Percentiles rank a stretch among this genome's conserved stretches.
These are phyloP conservation scores for Erpornis zantholeuca DNA, from an alignment of 2,113 vertebrate species.

Conservation along the genomic window DNA sequence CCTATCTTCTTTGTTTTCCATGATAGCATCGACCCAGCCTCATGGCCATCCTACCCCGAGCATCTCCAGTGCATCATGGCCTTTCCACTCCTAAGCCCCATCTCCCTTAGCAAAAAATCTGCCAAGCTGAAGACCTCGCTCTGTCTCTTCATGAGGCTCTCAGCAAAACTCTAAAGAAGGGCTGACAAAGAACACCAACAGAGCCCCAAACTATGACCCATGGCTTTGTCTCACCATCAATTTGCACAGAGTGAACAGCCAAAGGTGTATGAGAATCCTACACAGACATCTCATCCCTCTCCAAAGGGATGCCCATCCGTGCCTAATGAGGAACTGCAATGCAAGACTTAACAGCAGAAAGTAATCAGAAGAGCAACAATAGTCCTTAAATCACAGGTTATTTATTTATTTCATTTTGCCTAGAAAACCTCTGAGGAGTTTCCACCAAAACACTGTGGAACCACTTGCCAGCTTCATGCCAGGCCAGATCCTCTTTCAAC, in stretches of 20 bases:
- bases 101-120: rapidly evolving
- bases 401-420: not conserved
- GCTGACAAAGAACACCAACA: not conserved
- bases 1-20: not conserved
- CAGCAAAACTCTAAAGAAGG: not conserved
- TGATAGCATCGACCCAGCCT: rapidly evolving
- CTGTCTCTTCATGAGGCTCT: not conserved
- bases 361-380: not conserved
- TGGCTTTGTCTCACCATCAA: not conserved
- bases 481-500: not conserved
- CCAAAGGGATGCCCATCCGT: not conserved
- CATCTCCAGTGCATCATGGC: rapidly evolving
- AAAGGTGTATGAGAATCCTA: rapidly evolving
- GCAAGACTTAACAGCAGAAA: not conserved
- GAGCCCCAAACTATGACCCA: not conserved
- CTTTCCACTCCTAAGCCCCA: not conserved
- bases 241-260: rapidly evolving
- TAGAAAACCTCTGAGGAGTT: not conserved
- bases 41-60: rapidly evolving
- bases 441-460: not conserved
- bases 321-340: not conserved
- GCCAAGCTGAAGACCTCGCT: not conserved
- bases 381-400: not conserved
- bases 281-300: not conserved
- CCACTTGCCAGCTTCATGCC: rapidly evolving